Evolutionary conservation across 30 jellyfish, hydroid and myxozoan genomes (phyloP).

Genomic region (Aurelia coerulea): DNA sequence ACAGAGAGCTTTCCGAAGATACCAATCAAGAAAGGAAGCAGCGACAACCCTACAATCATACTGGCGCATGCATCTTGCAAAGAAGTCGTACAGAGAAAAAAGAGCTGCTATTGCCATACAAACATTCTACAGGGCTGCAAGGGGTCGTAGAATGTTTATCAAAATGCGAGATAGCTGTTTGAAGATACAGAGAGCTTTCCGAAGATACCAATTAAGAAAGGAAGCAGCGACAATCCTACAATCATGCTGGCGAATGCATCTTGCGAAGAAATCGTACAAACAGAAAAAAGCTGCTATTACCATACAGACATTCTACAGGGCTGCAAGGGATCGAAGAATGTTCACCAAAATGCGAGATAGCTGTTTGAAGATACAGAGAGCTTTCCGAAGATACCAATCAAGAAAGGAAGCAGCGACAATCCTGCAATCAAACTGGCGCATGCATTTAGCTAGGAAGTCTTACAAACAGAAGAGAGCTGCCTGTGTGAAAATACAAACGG

Average conservation of each 20-base stretch:
- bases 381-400: constrained; percentile 9
- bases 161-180: constrained; percentile 37
- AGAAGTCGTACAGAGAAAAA: constrained; percentile 5
- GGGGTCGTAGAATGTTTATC: constrained; percentile 20
- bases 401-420: constrained; percentile 38
- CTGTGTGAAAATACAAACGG: constrained; percentile 52
- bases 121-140: constrained; percentile 21
- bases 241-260: constrained; percentile 55
- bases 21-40: constrained; percentile 21
- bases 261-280: constrained; percentile 35
- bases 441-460: constrained; percentile 48
- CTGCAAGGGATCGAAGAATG: constrained; percentile 14
- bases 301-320: constrained; percentile 46
- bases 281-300: constrained; percentile 31
- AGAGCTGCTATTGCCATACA: constrained; percentile 57
- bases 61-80: constrained; percentile 58
- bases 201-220: constrained; percentile 9
- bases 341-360: constrained; percentile 21
- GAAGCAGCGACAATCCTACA: constrained; percentile 52
- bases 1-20: constrained; percentile 27
- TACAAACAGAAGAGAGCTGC: constrained; percentile 23
- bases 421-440: constrained; percentile 61
- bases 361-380: constrained; percentile 44
- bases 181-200: constrained; percentile 22
- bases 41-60: constrained; percentile 47